Conservation (phyloP, 2,113 vertebrate species). For the Oceanodroma tethys region DNA sequence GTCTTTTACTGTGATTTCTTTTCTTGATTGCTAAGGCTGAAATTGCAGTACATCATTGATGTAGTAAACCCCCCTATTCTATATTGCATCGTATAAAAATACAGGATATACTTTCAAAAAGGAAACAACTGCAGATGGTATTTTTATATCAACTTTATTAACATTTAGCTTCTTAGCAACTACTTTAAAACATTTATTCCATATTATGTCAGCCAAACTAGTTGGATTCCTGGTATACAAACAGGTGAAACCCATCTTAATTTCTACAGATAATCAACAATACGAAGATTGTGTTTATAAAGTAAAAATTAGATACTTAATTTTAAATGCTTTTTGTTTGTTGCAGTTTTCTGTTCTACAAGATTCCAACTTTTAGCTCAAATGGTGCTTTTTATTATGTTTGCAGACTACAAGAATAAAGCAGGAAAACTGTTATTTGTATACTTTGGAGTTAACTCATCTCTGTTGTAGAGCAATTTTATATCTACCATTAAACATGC, state of each 20-base stretch:
- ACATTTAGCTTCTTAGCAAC: background rate
- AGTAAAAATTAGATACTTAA: background rate
- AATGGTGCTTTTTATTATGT: background rate
- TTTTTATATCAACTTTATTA: background rate
- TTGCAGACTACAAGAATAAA: background rate
- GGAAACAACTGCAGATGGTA: background rate
- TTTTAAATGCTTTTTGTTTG: background rate
- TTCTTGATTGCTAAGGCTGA: background rate
- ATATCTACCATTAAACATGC: slow-evolving; percentile 23
- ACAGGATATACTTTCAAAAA: background rate
- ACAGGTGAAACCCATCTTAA: background rate
- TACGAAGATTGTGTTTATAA: background rate
- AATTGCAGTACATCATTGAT: background rate
- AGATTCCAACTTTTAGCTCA: background rate
- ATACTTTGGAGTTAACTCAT: background rate
- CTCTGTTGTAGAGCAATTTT: background rate
- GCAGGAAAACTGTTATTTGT: background rate
- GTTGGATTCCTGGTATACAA: background rate
- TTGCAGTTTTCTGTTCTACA: background rate
- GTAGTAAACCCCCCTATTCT: background rate
- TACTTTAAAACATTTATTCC: background rate
- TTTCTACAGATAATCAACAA: background rate
- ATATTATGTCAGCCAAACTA: background rate
- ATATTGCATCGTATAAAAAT: background rate
- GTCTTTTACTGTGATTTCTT: background rate